Conservation (phyloP, 2,797 vertebrate species). For the Avahi laniger region DNA sequence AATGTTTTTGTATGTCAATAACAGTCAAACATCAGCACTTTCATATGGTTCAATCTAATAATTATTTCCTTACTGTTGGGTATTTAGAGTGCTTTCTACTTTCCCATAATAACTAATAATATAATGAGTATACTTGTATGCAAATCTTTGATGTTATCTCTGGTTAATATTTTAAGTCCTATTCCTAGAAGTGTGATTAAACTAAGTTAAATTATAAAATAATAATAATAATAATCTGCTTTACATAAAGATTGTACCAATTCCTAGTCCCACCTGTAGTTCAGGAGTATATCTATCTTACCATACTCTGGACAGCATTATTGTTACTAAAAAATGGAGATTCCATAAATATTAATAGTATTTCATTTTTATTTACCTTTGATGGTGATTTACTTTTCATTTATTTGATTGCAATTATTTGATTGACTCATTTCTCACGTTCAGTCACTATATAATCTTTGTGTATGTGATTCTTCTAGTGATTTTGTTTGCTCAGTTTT, state of each 20-base stretch:
- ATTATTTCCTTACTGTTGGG: background rate
- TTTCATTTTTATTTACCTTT: background rate
- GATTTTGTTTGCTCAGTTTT: background rate
- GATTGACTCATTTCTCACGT: background rate
- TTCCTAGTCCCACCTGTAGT: background rate
- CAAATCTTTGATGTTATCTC: background rate
- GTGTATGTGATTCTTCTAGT: background rate
- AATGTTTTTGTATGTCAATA: background rate
- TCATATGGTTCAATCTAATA: background rate
- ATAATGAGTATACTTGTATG: background rate
- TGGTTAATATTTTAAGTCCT: slow-evolving; percentile 23
- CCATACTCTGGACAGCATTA: background rate
- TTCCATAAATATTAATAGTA: background rate
- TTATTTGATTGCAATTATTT: background rate
- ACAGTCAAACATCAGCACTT: background rate
- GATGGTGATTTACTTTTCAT: background rate
- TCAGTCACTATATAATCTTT: background rate
- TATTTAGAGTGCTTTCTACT: background rate
- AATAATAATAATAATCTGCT: background rate
- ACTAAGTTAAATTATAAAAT: background rate
- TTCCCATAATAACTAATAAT: background rate
- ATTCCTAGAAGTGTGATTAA: background rate
- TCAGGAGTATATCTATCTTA: background rate
- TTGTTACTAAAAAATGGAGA: background rate
- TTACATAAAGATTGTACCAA: background rate